Conservation (phyloP, 2,888 invertebrate genomes). For the Drosophila kuntzei region DNA sequence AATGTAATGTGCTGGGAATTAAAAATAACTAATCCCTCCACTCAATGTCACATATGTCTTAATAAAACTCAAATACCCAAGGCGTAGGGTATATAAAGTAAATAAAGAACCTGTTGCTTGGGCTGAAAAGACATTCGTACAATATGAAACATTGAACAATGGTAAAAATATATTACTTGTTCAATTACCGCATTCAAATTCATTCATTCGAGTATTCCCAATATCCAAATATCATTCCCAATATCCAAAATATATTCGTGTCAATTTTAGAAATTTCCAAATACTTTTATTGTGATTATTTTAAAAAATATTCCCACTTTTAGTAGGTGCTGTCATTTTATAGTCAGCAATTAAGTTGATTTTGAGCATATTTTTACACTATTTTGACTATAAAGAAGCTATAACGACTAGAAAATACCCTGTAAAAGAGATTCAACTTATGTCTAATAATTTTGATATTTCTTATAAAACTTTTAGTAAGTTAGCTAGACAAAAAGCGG, state of each 20-base stretch:
- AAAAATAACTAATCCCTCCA: background rate
- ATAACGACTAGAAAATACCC: background rate
- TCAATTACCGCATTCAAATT: constrained; percentile 32
- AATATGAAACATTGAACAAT: constrained; percentile 37
- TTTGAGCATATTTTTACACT: background rate
- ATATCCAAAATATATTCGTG: background rate
- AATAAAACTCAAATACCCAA: background rate
- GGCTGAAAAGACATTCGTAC: constrained; percentile 9
- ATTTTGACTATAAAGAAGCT: background rate
- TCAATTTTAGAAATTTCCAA: background rate
- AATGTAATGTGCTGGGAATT: background rate
- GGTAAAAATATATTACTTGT: constrained; percentile 29
- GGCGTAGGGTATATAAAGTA: constrained; percentile 1
- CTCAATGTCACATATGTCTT: background rate
- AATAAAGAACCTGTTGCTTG: constrained; percentile 58
- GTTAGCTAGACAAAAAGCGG: too few species aligned
- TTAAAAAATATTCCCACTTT: background rate
- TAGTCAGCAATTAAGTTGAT: background rate
- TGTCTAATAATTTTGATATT: too few species aligned
- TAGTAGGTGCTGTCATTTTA: background rate
- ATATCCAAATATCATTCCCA: too few species aligned
- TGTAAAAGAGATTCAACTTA: background rate
- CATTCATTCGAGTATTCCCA: too few species aligned
- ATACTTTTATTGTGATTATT: background rate
- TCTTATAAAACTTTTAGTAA: too few species aligned